Evolutionary conservation across 2,797 vertebrate species (phyloP).

Genomic region (Acanthurus lineatus): DNA sequence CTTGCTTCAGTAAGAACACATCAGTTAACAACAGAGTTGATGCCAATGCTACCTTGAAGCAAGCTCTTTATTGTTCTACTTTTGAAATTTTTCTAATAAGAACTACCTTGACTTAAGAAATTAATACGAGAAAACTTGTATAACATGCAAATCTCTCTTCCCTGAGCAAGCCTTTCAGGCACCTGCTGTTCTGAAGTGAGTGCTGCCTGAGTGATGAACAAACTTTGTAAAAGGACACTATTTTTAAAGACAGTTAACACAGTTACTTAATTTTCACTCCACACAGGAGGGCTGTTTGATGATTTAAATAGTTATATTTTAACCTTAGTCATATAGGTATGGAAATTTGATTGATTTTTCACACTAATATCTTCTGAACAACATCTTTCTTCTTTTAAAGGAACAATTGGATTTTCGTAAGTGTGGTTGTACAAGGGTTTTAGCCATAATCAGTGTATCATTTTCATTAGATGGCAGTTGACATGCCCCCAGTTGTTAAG

Average conservation of each 20-base stretch:
- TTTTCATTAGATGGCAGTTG: too few species aligned
- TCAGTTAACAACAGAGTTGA: not conserved
- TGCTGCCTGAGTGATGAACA: not conserved
- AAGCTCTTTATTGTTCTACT: not conserved
- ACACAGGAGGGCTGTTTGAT: not conserved
- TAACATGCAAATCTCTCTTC: not conserved
- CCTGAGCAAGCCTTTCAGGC: not conserved
- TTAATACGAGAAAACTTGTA: not conserved
- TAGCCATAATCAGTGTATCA: too few species aligned
- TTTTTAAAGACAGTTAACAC: not conserved
- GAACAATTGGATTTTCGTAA: too few species aligned
- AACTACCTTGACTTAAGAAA: constrained; percentile 7
- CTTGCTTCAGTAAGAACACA: constrained; percentile 76
- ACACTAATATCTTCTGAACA: not conserved
- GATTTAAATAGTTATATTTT: not conserved
- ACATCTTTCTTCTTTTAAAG: not conserved
- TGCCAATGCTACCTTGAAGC: not conserved
- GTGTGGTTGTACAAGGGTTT: too few species aligned
- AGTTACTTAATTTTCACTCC: not conserved
- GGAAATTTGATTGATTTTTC: not conserved
- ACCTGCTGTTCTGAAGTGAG: not conserved
- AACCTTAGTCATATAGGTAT: not conserved
- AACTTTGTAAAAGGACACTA: not conserved
- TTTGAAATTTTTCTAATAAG: constrained; percentile 13
- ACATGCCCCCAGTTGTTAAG: too few species aligned